phyloP scores from a whole-genome alignment of 2,797 vertebrate genomes.

The Anguilla obscura region DNA sequence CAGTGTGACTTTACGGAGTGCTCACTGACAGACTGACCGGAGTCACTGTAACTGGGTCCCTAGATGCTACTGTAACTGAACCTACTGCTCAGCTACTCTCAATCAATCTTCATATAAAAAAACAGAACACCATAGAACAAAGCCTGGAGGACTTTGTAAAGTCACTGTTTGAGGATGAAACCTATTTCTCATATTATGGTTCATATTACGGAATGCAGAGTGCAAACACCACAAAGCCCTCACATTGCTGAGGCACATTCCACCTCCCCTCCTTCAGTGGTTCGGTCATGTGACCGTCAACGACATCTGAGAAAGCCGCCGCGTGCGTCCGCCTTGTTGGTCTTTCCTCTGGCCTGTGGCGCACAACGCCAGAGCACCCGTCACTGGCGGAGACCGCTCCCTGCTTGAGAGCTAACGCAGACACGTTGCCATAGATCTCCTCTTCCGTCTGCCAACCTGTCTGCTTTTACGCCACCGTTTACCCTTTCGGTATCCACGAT shows the following conservation, averaged over 20 bases:
- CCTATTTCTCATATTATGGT: constrained; percentile 53
- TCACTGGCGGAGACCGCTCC: neutral
- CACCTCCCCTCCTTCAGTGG: constrained; percentile 50
- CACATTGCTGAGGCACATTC: constrained; percentile 19
- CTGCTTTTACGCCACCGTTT: neutral
- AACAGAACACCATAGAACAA: constrained; percentile 34
- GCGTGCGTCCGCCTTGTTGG: constrained; percentile 16
- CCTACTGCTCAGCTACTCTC: neutral
- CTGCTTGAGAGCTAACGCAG: neutral
- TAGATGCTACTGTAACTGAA: neutral
- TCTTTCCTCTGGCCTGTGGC: neutral
- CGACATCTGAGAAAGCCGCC: constrained; percentile 39
- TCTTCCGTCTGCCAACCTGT: neutral
- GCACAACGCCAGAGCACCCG: neutral
- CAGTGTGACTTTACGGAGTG: constrained; percentile 1
- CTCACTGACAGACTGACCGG: neutral
- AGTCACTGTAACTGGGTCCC: neutral
- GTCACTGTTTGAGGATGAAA: constrained; percentile 59
- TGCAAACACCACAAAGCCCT: constrained; percentile 65
- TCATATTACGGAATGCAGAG: constrained; percentile 83
- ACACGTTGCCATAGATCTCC: neutral
- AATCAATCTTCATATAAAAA: neutral
- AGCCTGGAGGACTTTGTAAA: constrained; percentile 61
- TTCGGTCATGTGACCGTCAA: constrained; percentile 41
- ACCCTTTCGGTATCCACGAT: constrained; percentile 7